phyloP scores from a whole-genome alignment of 37 sponge, comb jelly and placozoan genomes.

The Theonella swinhoei region DNA sequence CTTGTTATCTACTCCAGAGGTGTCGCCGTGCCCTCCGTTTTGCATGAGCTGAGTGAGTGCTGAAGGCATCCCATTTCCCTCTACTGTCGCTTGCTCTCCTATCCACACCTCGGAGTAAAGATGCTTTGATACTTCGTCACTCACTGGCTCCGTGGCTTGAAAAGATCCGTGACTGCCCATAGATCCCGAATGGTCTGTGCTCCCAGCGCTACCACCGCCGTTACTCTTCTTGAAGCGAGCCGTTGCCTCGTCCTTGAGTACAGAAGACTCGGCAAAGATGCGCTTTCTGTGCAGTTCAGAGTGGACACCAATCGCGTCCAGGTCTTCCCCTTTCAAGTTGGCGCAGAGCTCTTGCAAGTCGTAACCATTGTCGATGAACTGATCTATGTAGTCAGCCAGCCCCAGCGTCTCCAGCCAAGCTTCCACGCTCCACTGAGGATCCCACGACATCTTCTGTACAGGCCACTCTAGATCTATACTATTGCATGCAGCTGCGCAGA shows the following conservation, averaged over 20 bases:
- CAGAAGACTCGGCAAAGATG: slow-evolving; percentile 35
- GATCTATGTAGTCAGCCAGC: slow-evolving; percentile 53
- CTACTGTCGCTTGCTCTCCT: background rate
- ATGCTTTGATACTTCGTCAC: background rate
- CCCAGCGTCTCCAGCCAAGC: slow-evolving; percentile 69
- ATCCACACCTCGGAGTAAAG: background rate
- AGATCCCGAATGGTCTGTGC: background rate
- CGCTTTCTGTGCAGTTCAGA: slow-evolving; percentile 35
- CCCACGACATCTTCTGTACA: background rate
- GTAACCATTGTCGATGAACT: slow-evolving; percentile 84
- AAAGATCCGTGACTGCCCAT: background rate
- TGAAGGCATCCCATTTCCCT: background rate
- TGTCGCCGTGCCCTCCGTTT: background rate
- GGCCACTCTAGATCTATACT: background rate
- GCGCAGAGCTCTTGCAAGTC: slow-evolving; percentile 57
- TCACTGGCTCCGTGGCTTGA: slow-evolving; percentile 22
- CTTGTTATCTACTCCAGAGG: background rate
- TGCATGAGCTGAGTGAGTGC: background rate
- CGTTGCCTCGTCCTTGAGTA: background rate
- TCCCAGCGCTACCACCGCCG: background rate
- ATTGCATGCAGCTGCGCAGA: too few relatives aligned
- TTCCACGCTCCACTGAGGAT: slow-evolving; percentile 48
- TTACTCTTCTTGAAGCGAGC: background rate
- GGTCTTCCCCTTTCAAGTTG: slow-evolving; percentile 57
- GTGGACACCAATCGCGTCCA: slow-evolving; percentile 72